Base-by-base conservation (phyloP, 2,797 vertebrate species). In the Myotis findleyi region DNA sequence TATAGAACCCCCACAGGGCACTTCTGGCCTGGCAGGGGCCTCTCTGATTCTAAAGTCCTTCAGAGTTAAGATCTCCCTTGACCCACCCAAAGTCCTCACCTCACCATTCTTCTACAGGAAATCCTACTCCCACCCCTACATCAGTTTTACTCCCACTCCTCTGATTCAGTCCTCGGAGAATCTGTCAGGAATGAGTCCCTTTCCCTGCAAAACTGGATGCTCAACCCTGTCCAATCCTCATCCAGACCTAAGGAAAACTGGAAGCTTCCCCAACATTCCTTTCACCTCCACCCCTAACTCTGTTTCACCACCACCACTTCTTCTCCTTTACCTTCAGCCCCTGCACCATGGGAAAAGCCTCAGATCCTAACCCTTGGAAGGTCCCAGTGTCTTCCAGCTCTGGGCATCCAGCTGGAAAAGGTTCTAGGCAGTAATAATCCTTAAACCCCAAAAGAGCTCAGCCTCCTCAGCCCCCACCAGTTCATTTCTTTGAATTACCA, bases 71-170 rank as follows among this genome's bases (percentile, higher is more conserved):
- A 11, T 41, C 36, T 72, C 47, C 55, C 71, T 59, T 86, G 23
- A 55, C 21, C 36, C 30, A 44, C 59, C n/a, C 55, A 11, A 80
- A 79, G 55, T 10, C 66, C 13, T 77, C 81, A 81, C 81, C 57
- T 94, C 23, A 13, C 38, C 72, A 73, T 47, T 82, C 30, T n/a
- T 91, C 89, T 73, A 30, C 27, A 85, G 51, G 30, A 95, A 96
- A 66, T 49, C 64, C 62, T 96, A 82, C 33, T 73, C 21, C 64
- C 12, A n/a, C 27, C 21, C 30, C 75, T 33, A 62, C 14, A 69
- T 16, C 55, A 11, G 33, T 93, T 69, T 75, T 38, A 95, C 51
- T 47, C 44, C 57, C 85, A 33, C 21, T 14, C 72, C 44, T 73
- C 59, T 64, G 59, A 62, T 36, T 73, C 62, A 57, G 20, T 16